phyloP scores from a whole-genome alignment of 1,140 invertebrate species.

The Aphidius gifuensis region DNA sequence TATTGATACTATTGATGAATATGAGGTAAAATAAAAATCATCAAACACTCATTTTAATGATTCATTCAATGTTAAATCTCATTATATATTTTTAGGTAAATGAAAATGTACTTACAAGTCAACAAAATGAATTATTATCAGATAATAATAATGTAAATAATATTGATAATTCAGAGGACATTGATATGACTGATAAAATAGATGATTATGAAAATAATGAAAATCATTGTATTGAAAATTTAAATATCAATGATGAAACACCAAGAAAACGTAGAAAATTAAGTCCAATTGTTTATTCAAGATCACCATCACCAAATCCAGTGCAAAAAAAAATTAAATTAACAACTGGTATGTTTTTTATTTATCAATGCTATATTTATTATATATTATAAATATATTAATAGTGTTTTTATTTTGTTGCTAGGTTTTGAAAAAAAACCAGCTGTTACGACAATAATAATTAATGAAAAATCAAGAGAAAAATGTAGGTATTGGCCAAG shows the following conservation, averaged over 20 bases:
- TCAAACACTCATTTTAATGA: background rate
- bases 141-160: slow-evolving; percentile 25
- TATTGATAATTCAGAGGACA: slow-evolving; percentile 32
- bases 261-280: slow-evolving; percentile 44
- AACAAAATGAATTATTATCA: slow-evolving; percentile 32
- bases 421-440: slow-evolving; percentile 34
- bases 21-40: slow-evolving; percentile 40
- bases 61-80: slow-evolving; percentile 7
- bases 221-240: slow-evolving; percentile 41
- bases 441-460: slow-evolving; percentile 27
- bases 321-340: slow-evolving; percentile 14
- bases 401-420: too few species aligned
- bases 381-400: too few species aligned
- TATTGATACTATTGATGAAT: slow-evolving; percentile 26
- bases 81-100: slow-evolving; percentile 40
- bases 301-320: slow-evolving; percentile 43
- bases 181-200: slow-evolving; percentile 31
- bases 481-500: slow-evolving; percentile 54
- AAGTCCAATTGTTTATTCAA: slow-evolving; percentile 49
- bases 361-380: too few species aligned
- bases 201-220: slow-evolving; percentile 37
- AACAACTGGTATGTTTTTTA: too few species aligned
- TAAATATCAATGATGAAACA: slow-evolving; percentile 31
- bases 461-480: slow-evolving; percentile 44
- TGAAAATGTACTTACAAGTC: slow-evolving; percentile 38